These are phyloP conservation scores for Himalopsyche anomala DNA, from an alignment of 2,888 invertebrate species.

Conservation along the genomic window DNA sequence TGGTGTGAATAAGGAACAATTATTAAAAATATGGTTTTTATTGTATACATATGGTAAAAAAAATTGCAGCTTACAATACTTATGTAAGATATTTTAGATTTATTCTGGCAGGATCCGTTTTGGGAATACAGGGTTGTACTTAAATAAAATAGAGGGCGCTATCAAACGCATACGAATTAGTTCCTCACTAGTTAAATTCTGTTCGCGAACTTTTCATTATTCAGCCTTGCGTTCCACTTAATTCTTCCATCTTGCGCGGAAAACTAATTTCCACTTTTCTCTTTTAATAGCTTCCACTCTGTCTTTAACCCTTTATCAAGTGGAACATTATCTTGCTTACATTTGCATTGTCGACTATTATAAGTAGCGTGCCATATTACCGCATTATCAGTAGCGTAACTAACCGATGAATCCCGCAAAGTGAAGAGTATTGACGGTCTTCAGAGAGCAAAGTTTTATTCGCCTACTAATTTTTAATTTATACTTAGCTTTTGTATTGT, in stretches of 20 bases:
- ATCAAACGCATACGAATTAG: slow-evolving; percentile 21
- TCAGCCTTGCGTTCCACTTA: slow-evolving; percentile 24
- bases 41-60: too few species aligned
- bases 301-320: slow-evolving; percentile 40
- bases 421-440: neutral
- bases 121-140: too few species aligned
- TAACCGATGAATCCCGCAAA: neutral
- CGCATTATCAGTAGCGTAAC: neutral
- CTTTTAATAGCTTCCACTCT: slow-evolving; percentile 35
- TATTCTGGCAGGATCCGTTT: too few species aligned
- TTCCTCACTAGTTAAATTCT: slow-evolving; percentile 37
- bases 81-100: too few species aligned
- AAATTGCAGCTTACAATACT: too few species aligned
- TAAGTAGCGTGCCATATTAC: neutral
- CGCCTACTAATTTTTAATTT: too few species aligned
- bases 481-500: too few species aligned
- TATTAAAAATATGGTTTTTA: too few species aligned
- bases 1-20: too few species aligned
- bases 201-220: slow-evolving; percentile 42
- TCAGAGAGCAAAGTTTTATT: neutral
- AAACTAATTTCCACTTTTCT: slow-evolving; percentile 47
- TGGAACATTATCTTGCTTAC: neutral
- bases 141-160: too few species aligned
- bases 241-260: slow-evolving; percentile 16
- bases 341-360: neutral